Evolutionary conservation across 2,113 vertebrate species (phyloP).

Genomic region (Cyprinodon tularosa): DNA sequence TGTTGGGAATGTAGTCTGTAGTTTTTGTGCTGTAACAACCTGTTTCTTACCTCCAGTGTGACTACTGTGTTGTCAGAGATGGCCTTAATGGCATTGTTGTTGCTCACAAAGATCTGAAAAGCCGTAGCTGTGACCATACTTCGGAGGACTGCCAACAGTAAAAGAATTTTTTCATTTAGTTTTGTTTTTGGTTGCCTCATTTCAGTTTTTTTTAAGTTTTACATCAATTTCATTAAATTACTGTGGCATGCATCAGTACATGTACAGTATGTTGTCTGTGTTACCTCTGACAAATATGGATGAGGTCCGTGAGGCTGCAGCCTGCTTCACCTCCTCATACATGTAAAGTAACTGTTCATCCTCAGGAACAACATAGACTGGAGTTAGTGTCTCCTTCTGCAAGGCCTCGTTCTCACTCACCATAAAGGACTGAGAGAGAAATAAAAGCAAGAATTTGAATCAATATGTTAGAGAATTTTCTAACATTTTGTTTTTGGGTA

Average conservation of each 20-base stretch:
- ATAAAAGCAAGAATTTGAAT: background rate
- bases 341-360: constrained; percentile 81
- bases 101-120: constrained; percentile 82
- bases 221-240: background rate
- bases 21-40: background rate
- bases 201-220: background rate
- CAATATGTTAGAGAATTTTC: background rate
- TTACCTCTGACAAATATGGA: constrained; percentile 79
- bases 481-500: background rate
- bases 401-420: constrained; percentile 72
- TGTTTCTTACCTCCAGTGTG: constrained; percentile 78
- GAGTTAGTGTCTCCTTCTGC: constrained; percentile 72
- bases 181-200: background rate
- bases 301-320: constrained; percentile 67
- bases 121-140: constrained; percentile 81
- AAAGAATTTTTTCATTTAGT: constrained; percentile 1
- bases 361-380: constrained; percentile 78
- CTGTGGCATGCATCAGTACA: background rate
- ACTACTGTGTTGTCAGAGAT: constrained; percentile 69
- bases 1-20: background rate
- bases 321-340: constrained; percentile 80
- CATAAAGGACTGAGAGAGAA: constrained; percentile 77
- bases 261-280: background rate
- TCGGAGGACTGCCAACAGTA: constrained; percentile 70
- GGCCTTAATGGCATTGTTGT: constrained; percentile 74